Percentiles rank a stretch among this genome's conserved stretches.
Conservation (phyloP, 2,113 vertebrate species). For the Melanotaenia duboulayi region DNA sequence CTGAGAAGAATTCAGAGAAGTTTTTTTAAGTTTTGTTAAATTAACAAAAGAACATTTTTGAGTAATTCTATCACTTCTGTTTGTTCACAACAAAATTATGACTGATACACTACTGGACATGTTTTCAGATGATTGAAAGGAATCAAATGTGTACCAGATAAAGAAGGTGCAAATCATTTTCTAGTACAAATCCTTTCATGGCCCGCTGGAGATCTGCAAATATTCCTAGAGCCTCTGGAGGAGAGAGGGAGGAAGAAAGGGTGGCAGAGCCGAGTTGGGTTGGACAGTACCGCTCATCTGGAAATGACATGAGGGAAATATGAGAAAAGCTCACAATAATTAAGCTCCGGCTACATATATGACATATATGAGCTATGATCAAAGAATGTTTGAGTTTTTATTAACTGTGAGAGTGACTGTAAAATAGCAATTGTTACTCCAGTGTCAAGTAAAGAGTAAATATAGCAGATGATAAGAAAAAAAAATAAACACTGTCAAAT, state of each 20-base stretch:
- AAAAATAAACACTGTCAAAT: neutral
- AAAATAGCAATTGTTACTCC: too few relatives aligned
- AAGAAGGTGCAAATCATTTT: conserved; percentile 95
- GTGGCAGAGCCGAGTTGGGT: conserved; percentile 95
- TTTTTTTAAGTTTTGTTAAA: neutral
- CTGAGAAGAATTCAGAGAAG: conserved; percentile 69
- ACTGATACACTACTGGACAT: neutral
- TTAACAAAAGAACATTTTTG: neutral
- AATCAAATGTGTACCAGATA: conserved; percentile 87
- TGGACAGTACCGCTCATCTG: conserved; percentile 87
- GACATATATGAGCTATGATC: neutral
- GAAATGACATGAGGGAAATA: conserved; percentile 17
- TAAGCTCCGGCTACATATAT: too few relatives aligned
- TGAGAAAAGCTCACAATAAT: neutral
- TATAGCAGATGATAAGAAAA: too few relatives aligned
- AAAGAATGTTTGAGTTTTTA: neutral
- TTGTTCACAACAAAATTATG: neutral
- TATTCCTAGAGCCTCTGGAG: conserved; percentile 92
- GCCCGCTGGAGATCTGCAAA: conserved; percentile 97
- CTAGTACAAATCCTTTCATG: conserved; percentile 98
- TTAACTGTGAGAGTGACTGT: too few relatives aligned
- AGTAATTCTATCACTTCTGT: neutral
- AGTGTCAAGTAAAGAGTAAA: too few relatives aligned
- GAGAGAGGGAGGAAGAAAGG: conserved; percentile 94
- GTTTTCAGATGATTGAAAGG: neutral